Evolutionary conservation across 1,140 invertebrate species (phyloP), one percentile per base, ranked within the genome.

Genomic region (Ericerus pela): DNA sequence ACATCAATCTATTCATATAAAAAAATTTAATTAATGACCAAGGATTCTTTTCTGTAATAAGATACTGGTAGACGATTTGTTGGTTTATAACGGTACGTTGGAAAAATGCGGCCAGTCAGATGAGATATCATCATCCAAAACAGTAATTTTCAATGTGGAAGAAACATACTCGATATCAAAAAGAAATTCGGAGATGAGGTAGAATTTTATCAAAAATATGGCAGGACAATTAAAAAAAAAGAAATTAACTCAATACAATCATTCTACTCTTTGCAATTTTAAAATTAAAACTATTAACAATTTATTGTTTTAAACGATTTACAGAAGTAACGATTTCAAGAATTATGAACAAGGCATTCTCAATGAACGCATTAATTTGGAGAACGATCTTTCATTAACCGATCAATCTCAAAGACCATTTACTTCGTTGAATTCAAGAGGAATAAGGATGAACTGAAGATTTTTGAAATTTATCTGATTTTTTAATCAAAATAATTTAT

Each of bases 1-100:
- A 12, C 6, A 51, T 51, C n/a, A 10, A 30, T 20, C 11, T 20
- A 11, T 18, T 5, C 22, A 5, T 11, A 24, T 11, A 28, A 33
- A 24, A 30, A 5, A 52, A 22, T 54, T 33, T 38, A n/a, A 20
- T 29, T 16, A 1, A 18, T 33, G 54, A 28, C 47, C 26, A 58
- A n/a, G 28, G 16, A 53, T 43, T 57, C 20, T 56, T 31, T 30
- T 60, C 38, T 41, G 36, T 56, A 43, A 64, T 67, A 58, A 81
- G 79, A 76, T 87, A 53, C 69, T 85, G 59, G 78, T 87, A 27
- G 84, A 87, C 67, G 83, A 86, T 66, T 68, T 86, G 31, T 64
- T 87, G 38, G 70, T 87, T n/a, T 85, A 82, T 63, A 85, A 84
- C 68, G 82, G 81, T 16, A 73, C 71, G 2, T 65, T 84, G 56